Base-by-base conservation (phyloP, 2,797 vertebrate genomes). In the Champsocephalus gunnari region DNA sequence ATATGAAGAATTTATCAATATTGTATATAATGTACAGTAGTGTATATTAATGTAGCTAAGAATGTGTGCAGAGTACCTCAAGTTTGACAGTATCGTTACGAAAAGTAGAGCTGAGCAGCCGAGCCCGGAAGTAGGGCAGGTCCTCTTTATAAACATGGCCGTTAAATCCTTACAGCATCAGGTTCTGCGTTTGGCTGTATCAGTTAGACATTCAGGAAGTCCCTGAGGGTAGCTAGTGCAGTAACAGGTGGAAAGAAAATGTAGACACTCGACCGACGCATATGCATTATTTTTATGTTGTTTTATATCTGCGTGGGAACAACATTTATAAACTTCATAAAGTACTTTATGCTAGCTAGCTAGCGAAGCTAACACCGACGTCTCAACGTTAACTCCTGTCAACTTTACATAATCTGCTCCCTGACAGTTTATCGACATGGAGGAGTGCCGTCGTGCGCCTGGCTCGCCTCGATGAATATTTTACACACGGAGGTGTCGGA, bases 81-180 rank as follows among this genome's bases (percentile, higher is more conserved):
- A 84, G 49, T 73, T 62, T 43, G 49, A 34, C 49, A 67, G 60
- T 71, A 1, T 75, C 47, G 12, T 51, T 9, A 4, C 10, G 43
- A 3, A 72, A 51, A 38, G 12, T 7, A 21, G 10, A 66, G 74
- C 72, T 17, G 6, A 34, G 8, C 71, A 51, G 78, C 43, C 65
- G 55, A 86, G 82, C 68, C 88, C 89, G 90, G 91, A 92, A 92
- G 85, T 66, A 87, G 89, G 92, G 91, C 90, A 90, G 91, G 83
- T 88, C 89, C 84, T 89, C 75, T 63, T 50, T 69, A 89, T 89
- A 91, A 93, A 92, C 92, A 93, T 93, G 93, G 92, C 92, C 92
- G 93, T 78, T 85, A 82, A 91, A 66, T 77, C 84, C 77, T 89
- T 5, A 62, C 68, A 70, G 84, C 70, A 58, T 77, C 83, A 66